Evolutionary conservation across 2,797 vertebrate species (phyloP).

Genomic region (Cottoperca gobio): DNA sequence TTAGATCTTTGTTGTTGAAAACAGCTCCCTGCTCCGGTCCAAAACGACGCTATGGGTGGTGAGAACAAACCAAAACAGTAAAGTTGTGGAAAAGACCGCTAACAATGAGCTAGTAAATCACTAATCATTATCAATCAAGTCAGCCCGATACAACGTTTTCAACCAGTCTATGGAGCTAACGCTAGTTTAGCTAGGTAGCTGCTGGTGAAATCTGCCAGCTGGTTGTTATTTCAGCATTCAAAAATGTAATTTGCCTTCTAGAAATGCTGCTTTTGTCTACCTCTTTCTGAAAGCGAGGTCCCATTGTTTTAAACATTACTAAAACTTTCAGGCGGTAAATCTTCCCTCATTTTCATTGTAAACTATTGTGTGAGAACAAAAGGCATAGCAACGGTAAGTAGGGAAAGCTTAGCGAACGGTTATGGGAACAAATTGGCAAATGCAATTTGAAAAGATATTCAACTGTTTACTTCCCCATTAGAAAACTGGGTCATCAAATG

Average conservation of each 20-base stretch:
- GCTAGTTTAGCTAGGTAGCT: neutral
- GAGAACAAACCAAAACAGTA: too few relatives aligned
- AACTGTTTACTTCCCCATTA: conserved; percentile 11
- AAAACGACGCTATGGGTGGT: too few relatives aligned
- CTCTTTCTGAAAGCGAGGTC: neutral
- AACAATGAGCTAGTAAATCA: too few relatives aligned
- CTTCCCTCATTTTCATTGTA: neutral
- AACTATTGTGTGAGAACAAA: neutral
- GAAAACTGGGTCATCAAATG: conserved; percentile 27
- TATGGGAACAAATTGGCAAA: neutral
- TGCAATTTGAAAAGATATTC: neutral
- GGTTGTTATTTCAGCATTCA: neutral
- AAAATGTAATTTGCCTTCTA: neutral
- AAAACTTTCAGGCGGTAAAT: neutral
- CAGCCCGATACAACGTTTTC: neutral
- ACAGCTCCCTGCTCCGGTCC: too few relatives aligned
- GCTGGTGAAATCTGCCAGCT: neutral
- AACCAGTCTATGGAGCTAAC: neutral
- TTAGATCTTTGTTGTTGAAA: too few relatives aligned
- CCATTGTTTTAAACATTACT: neutral
- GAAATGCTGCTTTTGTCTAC: neutral
- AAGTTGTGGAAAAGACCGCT: too few relatives aligned
- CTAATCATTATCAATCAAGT: too few relatives aligned
- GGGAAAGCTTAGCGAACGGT: neutral
- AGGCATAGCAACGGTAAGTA: too few relatives aligned